Percentiles rank a stretch among this genome's conserved stretches.
These are phyloP conservation scores for Periphyllus acericola DNA, from an alignment of 2,888 invertebrate species.

Conservation along the genomic window DNA sequence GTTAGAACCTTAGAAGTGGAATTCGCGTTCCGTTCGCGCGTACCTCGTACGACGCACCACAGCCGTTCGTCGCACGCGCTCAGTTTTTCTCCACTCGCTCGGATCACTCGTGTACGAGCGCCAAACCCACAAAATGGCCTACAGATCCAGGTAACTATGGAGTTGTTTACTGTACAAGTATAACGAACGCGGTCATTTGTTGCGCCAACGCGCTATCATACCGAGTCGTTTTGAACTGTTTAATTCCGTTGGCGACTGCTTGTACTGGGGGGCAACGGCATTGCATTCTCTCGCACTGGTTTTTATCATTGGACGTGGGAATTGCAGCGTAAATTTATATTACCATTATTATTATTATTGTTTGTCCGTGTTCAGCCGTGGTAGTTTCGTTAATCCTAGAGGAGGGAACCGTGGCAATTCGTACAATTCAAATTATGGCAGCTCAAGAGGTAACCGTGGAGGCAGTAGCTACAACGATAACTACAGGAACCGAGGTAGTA, in stretches of 20 bases:
- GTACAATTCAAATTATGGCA: conserved; percentile 44
- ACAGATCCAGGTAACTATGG: conserved; percentile 58
- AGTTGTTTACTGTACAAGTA: not conserved
- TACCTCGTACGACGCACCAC: not conserved
- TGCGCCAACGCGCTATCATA: not conserved
- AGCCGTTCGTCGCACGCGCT: not conserved
- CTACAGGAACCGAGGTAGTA: conserved; percentile 48
- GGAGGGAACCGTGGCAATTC: conserved; percentile 50
- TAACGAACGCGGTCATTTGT: not conserved
- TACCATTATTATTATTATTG: not conserved
- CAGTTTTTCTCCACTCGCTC: no score
- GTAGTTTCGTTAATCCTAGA: conserved; percentile 43
- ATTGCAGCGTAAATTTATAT: not conserved
- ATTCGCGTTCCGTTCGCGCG: not conserved
- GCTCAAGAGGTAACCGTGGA: conserved; percentile 42
- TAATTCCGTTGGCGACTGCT: not conserved
- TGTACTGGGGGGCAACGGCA: not conserved
- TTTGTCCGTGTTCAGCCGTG: conserved; percentile 16
- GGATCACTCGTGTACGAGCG: not conserved
- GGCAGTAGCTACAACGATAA: conserved; percentile 24
- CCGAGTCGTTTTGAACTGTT: not conserved
- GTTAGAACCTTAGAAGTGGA: not conserved
- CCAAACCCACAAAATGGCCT: conserved; percentile 8
- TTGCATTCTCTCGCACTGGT: not conserved
- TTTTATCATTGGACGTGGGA: not conserved